Base-by-base conservation (phyloP, 2,797 vertebrate species). In the Selene dorsalis region DNA sequence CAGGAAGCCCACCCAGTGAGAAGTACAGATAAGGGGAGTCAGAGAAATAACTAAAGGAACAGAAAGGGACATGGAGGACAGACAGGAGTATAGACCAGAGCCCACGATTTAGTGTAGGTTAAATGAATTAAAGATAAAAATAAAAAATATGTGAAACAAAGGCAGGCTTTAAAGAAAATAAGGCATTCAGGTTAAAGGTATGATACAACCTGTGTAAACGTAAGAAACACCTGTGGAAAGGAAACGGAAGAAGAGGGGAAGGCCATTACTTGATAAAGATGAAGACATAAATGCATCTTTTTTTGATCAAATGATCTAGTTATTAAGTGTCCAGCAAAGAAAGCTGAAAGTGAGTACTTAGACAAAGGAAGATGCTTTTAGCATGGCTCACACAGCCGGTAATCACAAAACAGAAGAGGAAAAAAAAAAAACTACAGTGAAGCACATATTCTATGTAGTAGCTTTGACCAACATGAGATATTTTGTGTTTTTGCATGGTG, bases 1-100 rank as follows among this genome's bases (percentile, higher is more conserved):
- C 39, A 73, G 69, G 59, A 83, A 82, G 86, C 75, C 91, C 88
- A 91, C 88, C 88, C 91, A 92, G 77, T 52, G 41, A 84, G 79
- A 75, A 53, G 53, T 53, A 63, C 22, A 52, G 52, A 87, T 53
- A 71, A 7, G 56, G 22, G 13, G n/a, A 45, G 56, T 69, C 45
- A 70, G 61, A 45, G 61, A 83, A 66, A 63, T 30, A 67, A 57
- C 28, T 30, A 32, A 71, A 52, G 58, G 39, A 72, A 64, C 16
- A 65, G 55, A 48, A 67, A 71, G n/a, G 18, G 67, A 47, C 53
- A 55, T 48, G 52, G 67, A 58, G 18, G 14, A 30, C 45, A 71
- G 28, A 62, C 18, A n/a, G 22, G 2, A 59, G 26, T 55, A 47
- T 41, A 67, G 22, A 45, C 2, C 22, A 24, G 26, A 22, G 20